Percentiles rank a stretch among this genome's conserved stretches.
Conservation (phyloP, 1,140 invertebrate species). For the Atta colombica region DNA sequence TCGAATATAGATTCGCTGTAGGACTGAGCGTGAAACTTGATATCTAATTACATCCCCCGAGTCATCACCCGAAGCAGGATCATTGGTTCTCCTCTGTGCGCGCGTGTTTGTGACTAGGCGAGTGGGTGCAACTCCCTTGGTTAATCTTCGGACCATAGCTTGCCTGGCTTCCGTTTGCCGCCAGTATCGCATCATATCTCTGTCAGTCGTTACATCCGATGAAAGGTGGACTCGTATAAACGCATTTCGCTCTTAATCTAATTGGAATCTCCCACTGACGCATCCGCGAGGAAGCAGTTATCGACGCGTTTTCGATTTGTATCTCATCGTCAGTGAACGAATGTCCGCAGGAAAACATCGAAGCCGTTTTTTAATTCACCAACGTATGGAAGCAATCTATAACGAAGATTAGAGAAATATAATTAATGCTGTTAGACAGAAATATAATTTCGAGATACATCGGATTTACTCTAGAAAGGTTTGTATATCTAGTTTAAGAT, state of each 20-base stretch:
- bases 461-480: background rate
- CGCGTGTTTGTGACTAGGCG: background rate
- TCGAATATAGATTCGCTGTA: conserved; percentile 42
- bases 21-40: conserved; percentile 56
- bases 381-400: no score
- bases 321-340: background rate
- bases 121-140: background rate
- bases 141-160: conserved; percentile 28
- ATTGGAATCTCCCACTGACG: conserved; percentile 29
- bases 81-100: background rate
- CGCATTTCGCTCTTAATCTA: conserved; percentile 28
- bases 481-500: background rate
- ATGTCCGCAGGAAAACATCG: background rate
- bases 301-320: background rate
- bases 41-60: conserved; percentile 61
- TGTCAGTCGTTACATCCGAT: conserved; percentile 10
- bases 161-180: background rate
- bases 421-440: background rate
- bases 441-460: background rate
- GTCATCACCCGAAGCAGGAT: conserved; percentile 24
- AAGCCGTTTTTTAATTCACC: background rate
- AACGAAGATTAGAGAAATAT: background rate
- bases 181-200: conserved; percentile 19
- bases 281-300: background rate
- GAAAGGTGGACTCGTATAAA: conserved; percentile 9